Conservation (phyloP, 1,140 invertebrate species). For the Drosophila pectinifera region DNA sequence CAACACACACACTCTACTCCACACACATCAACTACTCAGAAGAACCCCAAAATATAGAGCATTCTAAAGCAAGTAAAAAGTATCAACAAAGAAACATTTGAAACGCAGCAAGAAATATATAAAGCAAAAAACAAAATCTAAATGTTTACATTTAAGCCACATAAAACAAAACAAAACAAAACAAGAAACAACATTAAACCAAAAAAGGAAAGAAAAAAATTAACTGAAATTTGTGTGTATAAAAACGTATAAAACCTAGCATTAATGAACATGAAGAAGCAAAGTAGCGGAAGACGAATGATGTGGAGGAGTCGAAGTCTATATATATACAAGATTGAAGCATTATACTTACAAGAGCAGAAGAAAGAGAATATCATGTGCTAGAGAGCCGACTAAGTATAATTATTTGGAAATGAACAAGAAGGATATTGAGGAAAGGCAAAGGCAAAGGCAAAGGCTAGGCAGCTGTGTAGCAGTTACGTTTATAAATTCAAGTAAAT, state of each 20-base stretch:
- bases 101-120: slow-evolving; percentile 68
- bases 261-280: slow-evolving; percentile 60
- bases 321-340: slow-evolving; percentile 50
- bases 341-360: slow-evolving; percentile 53
- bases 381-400: slow-evolving; percentile 63
- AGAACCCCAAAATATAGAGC: slow-evolving; percentile 58
- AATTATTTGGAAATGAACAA: slow-evolving; percentile 53
- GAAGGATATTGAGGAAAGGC: slow-evolving; percentile 37
- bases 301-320: slow-evolving; percentile 39
- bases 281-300: slow-evolving; percentile 14
- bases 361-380: slow-evolving; percentile 45
- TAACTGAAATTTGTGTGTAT: slow-evolving; percentile 80
- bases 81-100: slow-evolving; percentile 34
- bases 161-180: slow-evolving; percentile 49
- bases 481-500: slow-evolving; percentile 54
- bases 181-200: slow-evolving; percentile 14
- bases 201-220: slow-evolving; percentile 45
- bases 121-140: slow-evolving; percentile 62
- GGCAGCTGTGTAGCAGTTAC: slow-evolving; percentile 56
- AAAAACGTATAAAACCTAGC: slow-evolving; percentile 75
- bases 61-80: slow-evolving; percentile 37
- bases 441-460: slow-evolving; percentile 32
- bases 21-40: slow-evolving; percentile 71
- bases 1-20: slow-evolving; percentile 28
- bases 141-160: slow-evolving; percentile 77